A percentile compares a stretch with the other conserved stretches of the same genome.
phyloP scores from a whole-genome alignment of 1,140 invertebrate species.

The Calycopis cecrops region DNA sequence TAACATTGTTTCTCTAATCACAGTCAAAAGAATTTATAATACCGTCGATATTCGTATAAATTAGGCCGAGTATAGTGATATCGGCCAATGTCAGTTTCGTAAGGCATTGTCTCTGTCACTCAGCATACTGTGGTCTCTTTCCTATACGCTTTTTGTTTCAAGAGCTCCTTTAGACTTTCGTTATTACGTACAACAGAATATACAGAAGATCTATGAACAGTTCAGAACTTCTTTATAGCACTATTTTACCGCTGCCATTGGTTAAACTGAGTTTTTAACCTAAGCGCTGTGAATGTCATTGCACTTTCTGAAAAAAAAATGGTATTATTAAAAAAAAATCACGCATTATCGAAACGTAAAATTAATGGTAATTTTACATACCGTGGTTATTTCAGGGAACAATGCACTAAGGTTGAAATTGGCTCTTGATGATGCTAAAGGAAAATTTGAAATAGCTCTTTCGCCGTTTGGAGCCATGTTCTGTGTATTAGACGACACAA shows the following conservation, averaged over 20 bases:
- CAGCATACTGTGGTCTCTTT: too few relatives aligned
- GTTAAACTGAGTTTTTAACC: conserved; percentile 14
- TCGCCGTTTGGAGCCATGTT: conserved; percentile 48
- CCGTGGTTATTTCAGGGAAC: conserved; percentile 70
- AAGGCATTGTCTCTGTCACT: too few relatives aligned
- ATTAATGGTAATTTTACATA: conserved; percentile 30
- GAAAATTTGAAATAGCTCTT: conserved; percentile 48
- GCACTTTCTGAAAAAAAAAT: conserved; percentile 58
- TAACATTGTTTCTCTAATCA: too few relatives aligned
- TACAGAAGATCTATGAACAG: too few relatives aligned
- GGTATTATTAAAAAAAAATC: not conserved
- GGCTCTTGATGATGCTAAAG: conserved; percentile 56
- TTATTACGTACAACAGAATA: too few relatives aligned
- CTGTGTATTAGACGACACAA: conserved; percentile 57
- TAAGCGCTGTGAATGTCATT: conserved; percentile 36
- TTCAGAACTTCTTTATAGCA: too few relatives aligned
- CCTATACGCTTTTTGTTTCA: too few relatives aligned
- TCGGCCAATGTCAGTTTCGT: too few relatives aligned
- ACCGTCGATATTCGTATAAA: too few relatives aligned
- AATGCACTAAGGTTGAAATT: conserved; percentile 67
- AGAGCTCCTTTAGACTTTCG: too few relatives aligned
- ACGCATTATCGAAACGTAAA: not conserved
- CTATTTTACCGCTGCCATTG: conserved; percentile 26
- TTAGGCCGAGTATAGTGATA: too few relatives aligned
- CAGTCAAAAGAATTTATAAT: too few relatives aligned